phyloP scores from a whole-genome alignment of 2,797 vertebrate genomes.

The Gymnothorax javanicus region DNA sequence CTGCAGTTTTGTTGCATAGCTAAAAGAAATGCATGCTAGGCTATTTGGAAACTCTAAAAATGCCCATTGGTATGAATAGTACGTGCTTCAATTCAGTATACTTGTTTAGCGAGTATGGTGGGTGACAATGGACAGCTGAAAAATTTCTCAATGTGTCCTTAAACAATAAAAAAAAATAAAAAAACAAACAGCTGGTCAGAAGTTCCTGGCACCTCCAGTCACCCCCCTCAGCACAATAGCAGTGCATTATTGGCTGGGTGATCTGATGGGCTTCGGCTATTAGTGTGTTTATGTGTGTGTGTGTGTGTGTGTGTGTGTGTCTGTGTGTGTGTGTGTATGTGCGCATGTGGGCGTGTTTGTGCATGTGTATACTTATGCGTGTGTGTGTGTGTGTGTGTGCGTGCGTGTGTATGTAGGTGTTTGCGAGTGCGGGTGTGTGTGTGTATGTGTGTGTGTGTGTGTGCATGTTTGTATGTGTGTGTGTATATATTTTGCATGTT shows the following conservation, averaged over 20 bases:
- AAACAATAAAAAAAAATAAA: too few species aligned
- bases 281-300: slow-evolving; percentile 16
- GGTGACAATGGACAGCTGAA: too few species aligned
- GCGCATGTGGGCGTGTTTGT: not conserved
- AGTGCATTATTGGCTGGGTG: not conserved
- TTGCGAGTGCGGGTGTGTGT: not conserved
- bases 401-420: not conserved
- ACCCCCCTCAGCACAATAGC: not conserved
- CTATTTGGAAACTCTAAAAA: too few species aligned
- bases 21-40: too few species aligned
- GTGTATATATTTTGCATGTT: too few species aligned
- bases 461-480: slow-evolving; percentile 1
- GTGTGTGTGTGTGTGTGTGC: not conserved
- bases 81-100: too few species aligned
- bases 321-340: not conserved
- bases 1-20: too few species aligned
- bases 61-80: too few species aligned
- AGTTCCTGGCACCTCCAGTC: not conserved
- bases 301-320: slow-evolving; percentile 14
- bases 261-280: not conserved
- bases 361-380: not conserved
- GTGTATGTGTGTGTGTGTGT: not conserved
- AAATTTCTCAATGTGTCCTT: too few species aligned
- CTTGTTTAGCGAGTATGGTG: too few species aligned
- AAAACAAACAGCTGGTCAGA: not conserved